Evolutionary conservation across 2,797 vertebrate genomes (phyloP), one percentile per base, ranked within the genome.

Genomic region (Enteromius mattozi): DNA sequence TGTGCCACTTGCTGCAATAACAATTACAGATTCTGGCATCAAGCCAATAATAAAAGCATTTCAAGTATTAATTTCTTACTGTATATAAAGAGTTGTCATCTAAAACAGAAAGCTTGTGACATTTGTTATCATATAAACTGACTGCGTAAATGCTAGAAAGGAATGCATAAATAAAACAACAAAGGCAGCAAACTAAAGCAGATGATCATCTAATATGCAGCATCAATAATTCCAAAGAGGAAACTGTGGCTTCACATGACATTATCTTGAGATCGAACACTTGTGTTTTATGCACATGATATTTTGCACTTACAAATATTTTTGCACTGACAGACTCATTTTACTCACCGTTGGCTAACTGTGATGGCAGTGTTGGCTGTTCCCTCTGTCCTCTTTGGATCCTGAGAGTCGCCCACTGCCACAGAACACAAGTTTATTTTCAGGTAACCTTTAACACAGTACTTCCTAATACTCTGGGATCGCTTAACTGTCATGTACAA

Each of bases 371-470:
- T 9, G 82, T 91, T 42, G 92, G 88, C 47, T 90, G 90, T 86
- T 96, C 92, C 88, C 90, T 92, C 65, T 87, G 92, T 82, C 96
- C 96, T 86, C 94, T 97, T 92, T 99, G 94, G 91, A 99, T 97
- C 33, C 97, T 94, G 19, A 96, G 54, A 0, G 98, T 99, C 56
- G 98, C 97, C 98, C 98, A 99, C 98, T 99, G 80, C 49, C 86
- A 79, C 68, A 90, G 5, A 90, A 1, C 87, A 89, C 65, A 88
- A 81, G 87, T 47, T 71, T 75, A 81, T 80, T 88, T 81, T 90
- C 37, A 90, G 63, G 77, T 85, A 85, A 91, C 88, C 90, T 91
- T 61, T 89, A 79, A 90, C 89, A 84, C 54, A 65, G 0, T 85
- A 16, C 40, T 77, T 68, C 35, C 61, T 71, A 40, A 59, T 54